Evolutionary conservation across 2,888 invertebrate species (phyloP).

Genomic region (Amphipyra berbera): DNA sequence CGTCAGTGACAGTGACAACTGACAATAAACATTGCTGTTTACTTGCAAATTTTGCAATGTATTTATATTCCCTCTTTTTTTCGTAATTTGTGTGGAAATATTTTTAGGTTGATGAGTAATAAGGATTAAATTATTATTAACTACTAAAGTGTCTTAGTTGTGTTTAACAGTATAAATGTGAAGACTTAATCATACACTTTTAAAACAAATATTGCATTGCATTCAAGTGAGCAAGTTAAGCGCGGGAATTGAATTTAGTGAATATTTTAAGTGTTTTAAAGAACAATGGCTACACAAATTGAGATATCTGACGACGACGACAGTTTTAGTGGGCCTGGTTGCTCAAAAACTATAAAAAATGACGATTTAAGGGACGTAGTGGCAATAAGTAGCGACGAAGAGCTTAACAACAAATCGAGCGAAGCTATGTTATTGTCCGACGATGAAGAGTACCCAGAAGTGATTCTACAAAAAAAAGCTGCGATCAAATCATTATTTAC

Average conservation of each 20-base stretch:
- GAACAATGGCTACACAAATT: conserved; percentile 27
- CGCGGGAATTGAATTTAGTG: conserved; percentile 37
- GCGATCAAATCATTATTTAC: conserved; percentile 50
- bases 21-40: background rate
- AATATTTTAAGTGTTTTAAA: background rate
- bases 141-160: background rate
- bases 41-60: too few species aligned
- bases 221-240: conserved; percentile 13
- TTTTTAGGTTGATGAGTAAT: background rate
- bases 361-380: conserved; percentile 9
- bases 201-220: background rate
- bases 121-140: background rate
- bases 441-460: conserved; percentile 43
- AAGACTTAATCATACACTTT: background rate
- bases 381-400: conserved; percentile 40
- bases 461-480: conserved; percentile 27
- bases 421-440: conserved; percentile 27
- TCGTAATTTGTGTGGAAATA: background rate
- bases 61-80: background rate
- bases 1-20: too few species aligned
- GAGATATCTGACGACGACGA: conserved; percentile 78
- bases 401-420: conserved; percentile 18
- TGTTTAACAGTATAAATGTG: conserved; percentile 1
- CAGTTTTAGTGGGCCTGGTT: conserved; percentile 59
- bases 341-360: conserved; percentile 10